These are phyloP conservation scores for Carpatolechia fugitivella DNA, from an alignment of 2,888 invertebrate genomes.

Conservation along the genomic window DNA sequence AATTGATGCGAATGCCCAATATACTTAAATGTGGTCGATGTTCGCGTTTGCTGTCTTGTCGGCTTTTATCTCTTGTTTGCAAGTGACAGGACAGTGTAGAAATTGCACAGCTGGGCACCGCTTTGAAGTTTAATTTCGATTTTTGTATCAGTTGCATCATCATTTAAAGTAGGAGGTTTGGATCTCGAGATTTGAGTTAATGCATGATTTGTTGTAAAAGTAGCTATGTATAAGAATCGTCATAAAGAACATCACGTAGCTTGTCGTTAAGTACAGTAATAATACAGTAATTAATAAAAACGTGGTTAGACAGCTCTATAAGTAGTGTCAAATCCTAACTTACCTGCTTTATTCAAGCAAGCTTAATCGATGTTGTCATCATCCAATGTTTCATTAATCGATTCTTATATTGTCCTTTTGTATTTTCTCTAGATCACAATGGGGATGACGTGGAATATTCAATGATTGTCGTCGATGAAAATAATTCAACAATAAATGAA, in stretches of 20 bases:
- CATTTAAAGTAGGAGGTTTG: constrained; percentile 21
- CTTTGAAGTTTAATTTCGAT: constrained; percentile 50
- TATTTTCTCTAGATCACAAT: constrained; percentile 62
- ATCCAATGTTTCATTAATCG: neutral
- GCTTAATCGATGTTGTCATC: constrained; percentile 63
- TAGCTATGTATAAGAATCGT: neutral
- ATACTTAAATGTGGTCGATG: constrained; percentile 58
- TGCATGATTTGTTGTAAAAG: neutral
- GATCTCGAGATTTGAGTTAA: constrained; percentile 5
- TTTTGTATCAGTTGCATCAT: constrained; percentile 61
- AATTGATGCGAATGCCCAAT: constrained; percentile 51
- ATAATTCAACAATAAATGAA: constrained; percentile 90
- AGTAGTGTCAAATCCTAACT: constrained; percentile 33
- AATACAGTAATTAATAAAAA: neutral
- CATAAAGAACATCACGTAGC: neutral
- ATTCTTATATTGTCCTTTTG: neutral
- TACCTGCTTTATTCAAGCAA: constrained; percentile 57
- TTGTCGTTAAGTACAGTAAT: neutral
- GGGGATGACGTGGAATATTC: constrained; percentile 92
- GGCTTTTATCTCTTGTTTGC: neutral
- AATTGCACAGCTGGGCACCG: constrained; percentile 67
- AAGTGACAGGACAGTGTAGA: constrained; percentile 52
- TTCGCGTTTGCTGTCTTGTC: constrained; percentile 66
- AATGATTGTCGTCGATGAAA: constrained; percentile 93
- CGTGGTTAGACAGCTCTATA: neutral